Evolutionary conservation across 2,113 vertebrate species (phyloP).

Genomic region (Hippocampus zosterae): DNA sequence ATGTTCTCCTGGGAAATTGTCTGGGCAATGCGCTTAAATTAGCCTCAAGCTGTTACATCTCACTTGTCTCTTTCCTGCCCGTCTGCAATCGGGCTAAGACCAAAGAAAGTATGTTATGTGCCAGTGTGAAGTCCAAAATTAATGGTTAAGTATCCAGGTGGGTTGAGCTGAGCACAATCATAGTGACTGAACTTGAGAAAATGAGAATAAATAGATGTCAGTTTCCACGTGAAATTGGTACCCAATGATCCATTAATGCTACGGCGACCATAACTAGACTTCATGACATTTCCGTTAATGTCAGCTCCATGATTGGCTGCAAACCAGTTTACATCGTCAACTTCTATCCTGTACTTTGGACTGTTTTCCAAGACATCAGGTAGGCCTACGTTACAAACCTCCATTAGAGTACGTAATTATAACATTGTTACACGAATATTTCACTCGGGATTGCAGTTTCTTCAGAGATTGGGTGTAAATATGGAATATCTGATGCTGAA

Average conservation of each 20-base stretch:
- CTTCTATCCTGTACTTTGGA: conserved; percentile 4
- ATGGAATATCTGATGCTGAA: too few relatives aligned
- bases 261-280: conserved; percentile 70
- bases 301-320: conserved; percentile 53
- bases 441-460: too few relatives aligned
- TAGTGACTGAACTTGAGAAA: conserved; percentile 58
- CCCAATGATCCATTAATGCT: conserved; percentile 74
- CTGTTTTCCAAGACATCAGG: neutral
- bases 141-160: conserved; percentile 10
- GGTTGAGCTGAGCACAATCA: conserved; percentile 16
- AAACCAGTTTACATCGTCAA: conserved; percentile 60
- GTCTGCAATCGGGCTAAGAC: conserved; percentile 12
- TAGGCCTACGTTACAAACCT: neutral
- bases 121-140: neutral
- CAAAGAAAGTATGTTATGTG: conserved; percentile 4
- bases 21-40: conserved; percentile 55
- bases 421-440: too few relatives aligned
- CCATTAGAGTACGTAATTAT: too few relatives aligned
- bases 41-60: conserved; percentile 45
- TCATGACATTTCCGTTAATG: conserved; percentile 73
- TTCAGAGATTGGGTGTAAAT: too few relatives aligned
- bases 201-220: conserved; percentile 73
- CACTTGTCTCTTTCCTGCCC: conserved; percentile 25
- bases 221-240: conserved; percentile 75
- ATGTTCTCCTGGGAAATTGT: conserved; percentile 47